These are phyloP conservation scores for Agrypnus murinus DNA, from an alignment of 2,888 invertebrate species.

Conservation along the genomic window DNA sequence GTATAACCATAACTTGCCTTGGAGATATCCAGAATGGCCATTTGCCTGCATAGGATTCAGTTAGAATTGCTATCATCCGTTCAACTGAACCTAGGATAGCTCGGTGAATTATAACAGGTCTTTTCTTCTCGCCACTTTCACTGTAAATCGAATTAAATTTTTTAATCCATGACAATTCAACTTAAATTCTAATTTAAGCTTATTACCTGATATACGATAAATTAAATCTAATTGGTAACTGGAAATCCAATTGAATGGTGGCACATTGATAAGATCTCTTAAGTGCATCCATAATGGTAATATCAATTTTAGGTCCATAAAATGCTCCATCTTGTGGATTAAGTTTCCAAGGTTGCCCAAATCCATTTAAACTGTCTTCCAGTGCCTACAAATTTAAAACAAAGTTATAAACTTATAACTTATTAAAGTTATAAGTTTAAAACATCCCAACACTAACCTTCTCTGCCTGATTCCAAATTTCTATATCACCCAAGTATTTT, in stretches of 20 bases:
- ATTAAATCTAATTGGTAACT: constrained; percentile 94
- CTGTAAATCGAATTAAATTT: too few relatives aligned
- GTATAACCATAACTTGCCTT: constrained; percentile 93
- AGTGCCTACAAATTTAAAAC: constrained; percentile 79
- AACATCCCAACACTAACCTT: constrained; percentile 74
- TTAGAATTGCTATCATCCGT: constrained; percentile 97
- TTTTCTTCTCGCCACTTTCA: constrained; percentile 90
- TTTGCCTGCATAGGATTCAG: constrained; percentile 97
- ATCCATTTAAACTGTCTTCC: constrained; percentile 87
- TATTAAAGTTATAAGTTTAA: too few relatives aligned
- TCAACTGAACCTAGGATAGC: constrained; percentile 98
- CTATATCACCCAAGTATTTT: constrained; percentile 91
- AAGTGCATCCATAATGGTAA: constrained; percentile 95
- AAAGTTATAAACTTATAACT: too few relatives aligned
- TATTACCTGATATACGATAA: constrained; percentile 83
- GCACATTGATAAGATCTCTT: constrained; percentile 95
- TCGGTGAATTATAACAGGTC: constrained; percentile 98
- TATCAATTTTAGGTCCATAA: constrained; percentile 99
- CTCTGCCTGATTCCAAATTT: constrained; percentile 94
- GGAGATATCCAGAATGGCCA: constrained; percentile 99
- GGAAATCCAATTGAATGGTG: constrained; percentile 99
- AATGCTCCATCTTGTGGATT: constrained; percentile 99
- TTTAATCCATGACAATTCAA: too few relatives aligned
- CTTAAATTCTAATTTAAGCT: too few relatives aligned
- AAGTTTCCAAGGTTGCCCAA: constrained; percentile 90